Evolutionary conservation across 2,888 invertebrate species (phyloP).

Genomic region (Aelia acuminata): DNA sequence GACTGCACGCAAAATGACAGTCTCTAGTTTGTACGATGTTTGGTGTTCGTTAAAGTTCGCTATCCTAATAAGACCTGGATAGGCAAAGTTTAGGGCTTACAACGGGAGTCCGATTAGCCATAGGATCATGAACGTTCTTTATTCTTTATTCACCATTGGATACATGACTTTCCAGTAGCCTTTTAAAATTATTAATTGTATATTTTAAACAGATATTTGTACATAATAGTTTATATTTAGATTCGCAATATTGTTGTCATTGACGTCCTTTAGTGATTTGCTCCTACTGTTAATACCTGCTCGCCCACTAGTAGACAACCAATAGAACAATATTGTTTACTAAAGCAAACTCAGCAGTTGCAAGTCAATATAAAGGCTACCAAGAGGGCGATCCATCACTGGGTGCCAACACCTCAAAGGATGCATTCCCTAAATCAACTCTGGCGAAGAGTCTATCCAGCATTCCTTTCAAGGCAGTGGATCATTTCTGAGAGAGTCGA

Average conservation of each 20-base stretch:
- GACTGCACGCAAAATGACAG: no score
- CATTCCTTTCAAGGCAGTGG: background rate
- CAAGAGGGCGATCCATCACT: background rate
- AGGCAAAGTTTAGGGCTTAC: no score
- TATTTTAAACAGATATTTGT: no score
- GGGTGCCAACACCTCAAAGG: background rate
- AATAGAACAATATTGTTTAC: conserved; percentile 17
- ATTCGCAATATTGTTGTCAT: background rate
- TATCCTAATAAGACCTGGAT: no score
- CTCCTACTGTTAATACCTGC: background rate
- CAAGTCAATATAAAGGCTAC: conserved; percentile 32
- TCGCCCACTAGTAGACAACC: background rate
- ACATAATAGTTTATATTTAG: no score
- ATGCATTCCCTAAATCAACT: conserved; percentile 27
- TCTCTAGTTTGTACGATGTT: no score
- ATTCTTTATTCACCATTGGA: no score
- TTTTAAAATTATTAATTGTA: no score
- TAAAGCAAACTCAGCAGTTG: background rate
- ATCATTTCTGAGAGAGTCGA: conserved; percentile 40
- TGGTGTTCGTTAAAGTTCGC: no score
- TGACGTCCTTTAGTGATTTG: background rate
- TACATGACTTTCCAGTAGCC: no score
- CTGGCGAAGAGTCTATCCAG: conserved; percentile 5
- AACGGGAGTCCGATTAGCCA: no score
- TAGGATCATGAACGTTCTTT: no score